Evolutionary conservation across 2,797 vertebrate genomes (phyloP).

Genomic region (Pseudomugil gertrudae): DNA sequence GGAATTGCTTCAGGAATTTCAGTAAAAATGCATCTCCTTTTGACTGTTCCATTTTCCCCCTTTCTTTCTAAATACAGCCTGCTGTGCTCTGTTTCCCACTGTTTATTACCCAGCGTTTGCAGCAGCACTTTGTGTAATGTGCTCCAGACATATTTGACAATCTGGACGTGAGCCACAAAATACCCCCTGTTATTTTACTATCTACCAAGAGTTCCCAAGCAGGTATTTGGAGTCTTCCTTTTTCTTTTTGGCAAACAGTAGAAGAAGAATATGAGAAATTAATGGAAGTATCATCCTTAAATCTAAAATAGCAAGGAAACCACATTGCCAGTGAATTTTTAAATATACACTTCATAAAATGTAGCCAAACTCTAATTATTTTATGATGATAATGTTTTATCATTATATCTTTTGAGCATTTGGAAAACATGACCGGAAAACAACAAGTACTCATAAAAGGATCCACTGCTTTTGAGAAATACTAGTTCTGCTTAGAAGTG

Average conservation of each 20-base stretch:
- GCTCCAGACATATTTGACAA: slow-evolving; percentile 64
- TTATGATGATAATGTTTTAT: slow-evolving; percentile 11
- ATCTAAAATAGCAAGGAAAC: slow-evolving; percentile 29
- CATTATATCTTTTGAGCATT: too few species aligned
- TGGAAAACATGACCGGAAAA: slow-evolving; percentile 1
- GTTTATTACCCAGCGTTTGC: slow-evolving; percentile 67
- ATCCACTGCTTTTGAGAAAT: slow-evolving; percentile 16
- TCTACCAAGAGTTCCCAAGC: slow-evolving; percentile 48
- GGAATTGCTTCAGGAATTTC: slow-evolving; percentile 52
- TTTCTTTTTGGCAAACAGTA: slow-evolving; percentile 13
- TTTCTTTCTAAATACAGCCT: slow-evolving; percentile 43
- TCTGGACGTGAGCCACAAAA: slow-evolving; percentile 59
- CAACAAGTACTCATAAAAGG: background rate
- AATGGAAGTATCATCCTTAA: too few species aligned
- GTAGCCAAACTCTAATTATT: background rate
- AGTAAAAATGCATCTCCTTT: slow-evolving; percentile 61
- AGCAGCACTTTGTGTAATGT: slow-evolving; percentile 64
- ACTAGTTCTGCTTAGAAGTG: slow-evolving; percentile 20
- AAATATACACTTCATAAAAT: slow-evolving; percentile 11
- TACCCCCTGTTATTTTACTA: slow-evolving; percentile 46
- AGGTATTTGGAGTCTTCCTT: slow-evolving; percentile 29
- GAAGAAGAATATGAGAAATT: background rate
- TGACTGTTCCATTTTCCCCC: slow-evolving; percentile 62
- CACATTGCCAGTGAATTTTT: slow-evolving; percentile 12
- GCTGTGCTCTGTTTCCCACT: slow-evolving; percentile 44